Base-by-base conservation (phyloP, 2,797 vertebrate genomes). In the Rallus crepitans region DNA sequence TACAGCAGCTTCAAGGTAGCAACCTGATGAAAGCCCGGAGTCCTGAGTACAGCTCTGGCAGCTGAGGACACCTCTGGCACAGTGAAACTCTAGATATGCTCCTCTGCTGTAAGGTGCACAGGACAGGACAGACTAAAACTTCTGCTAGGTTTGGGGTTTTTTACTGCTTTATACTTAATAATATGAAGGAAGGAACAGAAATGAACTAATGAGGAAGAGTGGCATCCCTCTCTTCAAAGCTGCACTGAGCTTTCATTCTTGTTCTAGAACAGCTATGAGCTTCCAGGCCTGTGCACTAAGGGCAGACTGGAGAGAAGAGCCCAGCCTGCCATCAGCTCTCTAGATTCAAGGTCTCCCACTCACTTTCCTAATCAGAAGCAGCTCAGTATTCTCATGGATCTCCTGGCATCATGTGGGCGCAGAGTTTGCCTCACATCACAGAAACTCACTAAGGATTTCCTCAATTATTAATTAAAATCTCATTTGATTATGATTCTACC, bases 381-480 rank as follows among this genome's bases (percentile, higher is more conserved):
- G 31, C 21, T 83, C 52, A 25, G 27, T 61, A 35, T 65, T 55
- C 45, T 84, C 60, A 40, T 14, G 79, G n/a, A 59, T 63, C 45
- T 92, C 50, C 45, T 83, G 80, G 47, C 77, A 69, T 33, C 56
- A 17, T 35, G 33, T 47, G 82, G 57, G 75, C 80, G 33, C 76
- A 75, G 59, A 90, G 8, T 56, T 53, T 55, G 19, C 17, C 63
- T 92, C 21, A 30, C 52, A 40, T 66, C 94, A 87, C 60, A 90
- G 53, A 79, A 64, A 72, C 37, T 71, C 88, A 61, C 83, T 42
- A n/a, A 87, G 71, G n/a, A 63, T 89, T 92, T 91, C 55, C 6
- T 93, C 69, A 64, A 82, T 93, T 83, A 92, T 70, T 90, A 91
- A 76, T 87, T 90, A 87, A 90, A 82, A 40, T 48, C 82, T 94